Percentiles rank a stretch among this genome's conserved stretches.
phyloP scores from a whole-genome alignment of 2,113 vertebrate species.

The Gambusia holbrooki region DNA sequence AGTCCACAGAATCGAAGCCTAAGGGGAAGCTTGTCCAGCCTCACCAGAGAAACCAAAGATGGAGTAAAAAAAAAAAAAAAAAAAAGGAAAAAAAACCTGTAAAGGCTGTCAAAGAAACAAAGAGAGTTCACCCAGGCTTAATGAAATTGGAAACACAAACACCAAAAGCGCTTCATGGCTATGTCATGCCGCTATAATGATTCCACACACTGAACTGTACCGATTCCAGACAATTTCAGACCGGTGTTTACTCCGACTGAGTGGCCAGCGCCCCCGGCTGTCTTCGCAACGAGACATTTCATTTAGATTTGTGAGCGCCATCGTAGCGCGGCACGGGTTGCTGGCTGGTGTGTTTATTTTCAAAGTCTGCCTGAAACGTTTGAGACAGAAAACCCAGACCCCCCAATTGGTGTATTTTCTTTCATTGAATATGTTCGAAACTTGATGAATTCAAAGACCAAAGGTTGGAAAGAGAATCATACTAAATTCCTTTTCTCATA shows the following conservation, averaged over 20 bases:
- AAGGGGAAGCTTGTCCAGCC: slow-evolving; percentile 33
- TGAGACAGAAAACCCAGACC: slow-evolving; percentile 6
- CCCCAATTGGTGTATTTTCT: slow-evolving; percentile 18
- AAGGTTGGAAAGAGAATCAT: slow-evolving; percentile 3
- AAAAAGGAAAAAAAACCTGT: background rate
- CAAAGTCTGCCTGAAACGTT: slow-evolving; percentile 41
- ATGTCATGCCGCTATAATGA: slow-evolving; percentile 56
- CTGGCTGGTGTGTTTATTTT: slow-evolving; percentile 22
- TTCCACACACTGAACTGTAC: slow-evolving; percentile 29
- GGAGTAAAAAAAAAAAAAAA: background rate
- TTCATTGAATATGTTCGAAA: slow-evolving; percentile 34
- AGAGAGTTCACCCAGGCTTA: slow-evolving; percentile 21
- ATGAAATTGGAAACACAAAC: slow-evolving; percentile 59
- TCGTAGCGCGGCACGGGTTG: background rate
- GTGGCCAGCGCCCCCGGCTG: slow-evolving; percentile 44
- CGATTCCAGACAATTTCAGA: slow-evolving; percentile 55
- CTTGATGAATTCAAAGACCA: slow-evolving; percentile 36
- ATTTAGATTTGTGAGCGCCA: slow-evolving; percentile 54
- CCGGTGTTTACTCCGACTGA: slow-evolving; percentile 60
- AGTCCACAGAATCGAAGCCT: slow-evolving; percentile 42
- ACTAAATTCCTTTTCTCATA: slow-evolving; percentile 8
- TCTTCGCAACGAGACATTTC: slow-evolving; percentile 49
- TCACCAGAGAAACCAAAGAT: slow-evolving; percentile 34
- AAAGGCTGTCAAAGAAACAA: slow-evolving; percentile 41
- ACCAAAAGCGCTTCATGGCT: slow-evolving; percentile 32